phyloP scores from a whole-genome alignment of 2,888 invertebrate genomes.

The Gasteruption jaculator region DNA sequence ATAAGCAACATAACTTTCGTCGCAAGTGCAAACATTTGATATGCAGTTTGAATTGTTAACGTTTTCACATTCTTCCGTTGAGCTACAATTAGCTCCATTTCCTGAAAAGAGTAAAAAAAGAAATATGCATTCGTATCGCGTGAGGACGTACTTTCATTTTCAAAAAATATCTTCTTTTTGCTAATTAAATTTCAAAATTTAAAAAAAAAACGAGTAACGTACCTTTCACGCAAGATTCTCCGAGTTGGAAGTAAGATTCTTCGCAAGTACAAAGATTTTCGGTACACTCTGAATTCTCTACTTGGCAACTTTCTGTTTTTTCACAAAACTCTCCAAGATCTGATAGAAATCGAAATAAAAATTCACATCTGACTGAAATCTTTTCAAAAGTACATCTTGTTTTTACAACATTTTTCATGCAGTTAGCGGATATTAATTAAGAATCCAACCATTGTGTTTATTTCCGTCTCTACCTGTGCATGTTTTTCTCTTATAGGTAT shows the following conservation, averaged over 20 bases:
- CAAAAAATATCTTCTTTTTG: no score
- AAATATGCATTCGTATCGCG: no score
- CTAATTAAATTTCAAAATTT: no score
- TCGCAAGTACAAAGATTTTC: conserved; percentile 23
- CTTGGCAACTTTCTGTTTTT: conserved; percentile 22
- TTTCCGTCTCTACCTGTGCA: no score
- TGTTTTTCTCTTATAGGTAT: no score
- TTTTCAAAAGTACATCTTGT: no score
- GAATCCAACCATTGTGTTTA: no score
- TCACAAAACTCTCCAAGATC: conserved; percentile 28
- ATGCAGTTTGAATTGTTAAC: conserved; percentile 24
- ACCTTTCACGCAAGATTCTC: conserved; percentile 28
- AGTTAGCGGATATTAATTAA: not conserved
- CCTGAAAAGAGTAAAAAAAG: no score
- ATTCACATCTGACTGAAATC: no score
- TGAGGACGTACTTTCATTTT: no score
- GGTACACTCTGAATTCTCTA: conserved; percentile 20
- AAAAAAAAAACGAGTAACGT: no score
- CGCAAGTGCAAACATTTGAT: conserved; percentile 24
- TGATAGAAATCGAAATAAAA: conserved; percentile 17
- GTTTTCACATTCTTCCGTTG: conserved; percentile 17
- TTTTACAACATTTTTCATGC: not conserved
- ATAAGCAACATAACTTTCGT: conserved; percentile 14
- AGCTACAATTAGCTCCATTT: conserved; percentile 27
- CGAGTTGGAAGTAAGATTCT: conserved; percentile 19